Evolutionary conservation across 2,888 invertebrate species (phyloP), one percentile per base, ranked within the genome.

Genomic region (Halocaridina rubra): DNA sequence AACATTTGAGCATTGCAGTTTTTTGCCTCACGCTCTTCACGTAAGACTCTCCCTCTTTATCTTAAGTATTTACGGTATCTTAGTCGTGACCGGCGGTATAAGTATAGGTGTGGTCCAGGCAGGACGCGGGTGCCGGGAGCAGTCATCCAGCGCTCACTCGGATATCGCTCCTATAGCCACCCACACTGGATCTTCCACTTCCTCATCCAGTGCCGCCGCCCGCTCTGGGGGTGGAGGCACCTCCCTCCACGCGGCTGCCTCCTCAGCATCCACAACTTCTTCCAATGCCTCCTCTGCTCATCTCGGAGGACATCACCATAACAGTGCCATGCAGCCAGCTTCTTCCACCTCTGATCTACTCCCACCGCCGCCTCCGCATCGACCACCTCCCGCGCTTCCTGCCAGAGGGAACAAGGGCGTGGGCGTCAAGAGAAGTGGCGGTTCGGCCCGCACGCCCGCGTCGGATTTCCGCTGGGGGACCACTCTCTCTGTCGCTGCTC

Each of bases 31-130:
- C 89, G 90, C 91, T 76, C 89, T 92, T 87, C 92, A 92, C 89
- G 89, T 91, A 4, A 91, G 92, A 87, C 92, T 91, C 89, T 91
- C 91, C 89, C 90, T 93, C 86, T 92, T 93, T 89, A 92, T 92
- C 79, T 90, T 93, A 72, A 91, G 92, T 13, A 90, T 93, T 80
- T 92, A 93, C 90, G 90, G 92, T 5, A 90, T 92, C 80, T 90
- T 93, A 13, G 91, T 92, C 67, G 89, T 91, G 75, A 90, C 92
- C 33, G 92, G 92, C 3, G 90, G 92, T 4, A 90, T 91, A 59
- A 91, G 92, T 33, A 91, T 92, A 86, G 89, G 92, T 3, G 90
- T 90, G 90, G 92, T 89, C 90, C 89, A 85, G 88, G 72, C 80
- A 1, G 81, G 80, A 22, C 76, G 87, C 1, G 87, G 87, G 2